Conservation (phyloP, 2,113 vertebrate species). For the Chitala chitala region DNA sequence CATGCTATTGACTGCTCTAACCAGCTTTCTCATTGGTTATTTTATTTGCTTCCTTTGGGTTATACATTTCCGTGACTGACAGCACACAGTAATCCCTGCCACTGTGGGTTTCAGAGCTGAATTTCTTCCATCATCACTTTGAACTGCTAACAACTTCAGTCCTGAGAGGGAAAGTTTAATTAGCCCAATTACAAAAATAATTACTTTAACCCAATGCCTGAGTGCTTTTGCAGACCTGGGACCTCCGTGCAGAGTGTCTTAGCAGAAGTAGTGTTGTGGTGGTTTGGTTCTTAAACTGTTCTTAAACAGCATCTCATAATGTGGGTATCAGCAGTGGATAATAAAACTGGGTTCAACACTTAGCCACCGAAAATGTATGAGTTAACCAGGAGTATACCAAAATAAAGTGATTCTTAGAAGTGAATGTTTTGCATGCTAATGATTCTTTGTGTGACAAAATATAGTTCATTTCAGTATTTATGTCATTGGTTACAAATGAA, state of each 20-base stretch:
- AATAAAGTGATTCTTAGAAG: no score
- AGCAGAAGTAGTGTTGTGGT: not conserved
- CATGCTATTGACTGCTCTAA: not conserved
- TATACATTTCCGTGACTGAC: not conserved
- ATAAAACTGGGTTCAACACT: no score
- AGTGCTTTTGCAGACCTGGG: not conserved
- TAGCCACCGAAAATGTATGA: no score
- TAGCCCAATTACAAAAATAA: not conserved
- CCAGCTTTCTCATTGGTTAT: not conserved
- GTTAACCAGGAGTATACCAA: no score
- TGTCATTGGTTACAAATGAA: not conserved
- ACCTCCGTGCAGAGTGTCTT: not conserved
- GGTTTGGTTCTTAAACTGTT: no score
- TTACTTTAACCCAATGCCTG: not conserved
- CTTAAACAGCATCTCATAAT: no score
- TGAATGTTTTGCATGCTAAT: no score
- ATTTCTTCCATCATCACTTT: not conserved
- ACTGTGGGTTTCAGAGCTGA: no score
- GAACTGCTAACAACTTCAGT: not conserved
- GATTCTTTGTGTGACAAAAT: no score
- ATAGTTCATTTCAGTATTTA: not conserved
- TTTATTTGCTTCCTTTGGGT: not conserved
- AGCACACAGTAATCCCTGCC: conserved; percentile 5
- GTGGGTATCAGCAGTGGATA: no score
- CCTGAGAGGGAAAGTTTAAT: not conserved